phyloP scores from a whole-genome alignment of 2,797 vertebrate genomes.

The Erithacus rubecula region DNA sequence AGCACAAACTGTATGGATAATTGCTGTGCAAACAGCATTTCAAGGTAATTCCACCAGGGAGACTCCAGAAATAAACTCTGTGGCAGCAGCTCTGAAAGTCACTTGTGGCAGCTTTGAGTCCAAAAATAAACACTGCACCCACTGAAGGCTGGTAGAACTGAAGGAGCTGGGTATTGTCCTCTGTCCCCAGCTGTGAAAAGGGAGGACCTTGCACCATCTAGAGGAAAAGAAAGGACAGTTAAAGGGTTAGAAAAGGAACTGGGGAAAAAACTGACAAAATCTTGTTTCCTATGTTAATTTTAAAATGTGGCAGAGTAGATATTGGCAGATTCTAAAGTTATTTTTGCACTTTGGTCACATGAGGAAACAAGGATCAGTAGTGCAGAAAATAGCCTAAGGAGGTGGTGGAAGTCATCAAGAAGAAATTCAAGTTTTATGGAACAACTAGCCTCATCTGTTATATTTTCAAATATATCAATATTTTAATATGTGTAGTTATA shows the following conservation, averaged over 20 bases:
- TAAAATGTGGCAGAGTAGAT: neutral
- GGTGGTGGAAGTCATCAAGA: accelerated
- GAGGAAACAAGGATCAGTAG: neutral
- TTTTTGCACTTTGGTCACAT: neutral
- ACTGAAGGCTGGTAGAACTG: neutral
- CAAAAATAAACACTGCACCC: slow-evolving; percentile 46
- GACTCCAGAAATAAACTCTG: slow-evolving; percentile 57
- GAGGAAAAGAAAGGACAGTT: neutral
- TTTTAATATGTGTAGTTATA: neutral
- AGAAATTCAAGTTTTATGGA: neutral
- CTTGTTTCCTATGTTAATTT: neutral
- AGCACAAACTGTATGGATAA: neutral
- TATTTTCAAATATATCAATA: neutral
- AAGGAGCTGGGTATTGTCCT: neutral
- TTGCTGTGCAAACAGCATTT: neutral
- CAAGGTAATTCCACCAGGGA: neutral
- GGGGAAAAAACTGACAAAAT: neutral
- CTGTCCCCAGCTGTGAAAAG: neutral
- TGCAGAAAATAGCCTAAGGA: neutral
- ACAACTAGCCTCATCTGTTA: neutral
- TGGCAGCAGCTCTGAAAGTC: slow-evolving; percentile 28
- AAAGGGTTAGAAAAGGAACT: neutral
- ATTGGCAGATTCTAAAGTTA: neutral
- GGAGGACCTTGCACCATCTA: slow-evolving; percentile 14
- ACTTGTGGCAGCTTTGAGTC: slow-evolving; percentile 19